Base-by-base conservation (phyloP, 2,888 invertebrate species). In the Brachypalpus laphriformis region DNA sequence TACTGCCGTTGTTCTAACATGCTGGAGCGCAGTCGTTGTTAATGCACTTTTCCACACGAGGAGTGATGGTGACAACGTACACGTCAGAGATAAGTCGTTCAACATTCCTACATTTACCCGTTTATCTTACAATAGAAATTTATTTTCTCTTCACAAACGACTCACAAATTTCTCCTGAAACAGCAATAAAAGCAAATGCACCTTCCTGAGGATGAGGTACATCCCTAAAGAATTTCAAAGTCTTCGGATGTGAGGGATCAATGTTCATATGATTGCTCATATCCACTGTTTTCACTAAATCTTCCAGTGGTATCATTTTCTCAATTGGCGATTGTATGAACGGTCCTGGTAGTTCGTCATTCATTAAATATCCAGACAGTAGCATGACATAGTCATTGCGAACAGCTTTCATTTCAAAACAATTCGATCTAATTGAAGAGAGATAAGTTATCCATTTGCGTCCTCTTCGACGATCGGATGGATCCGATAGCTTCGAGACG, bases 351-450 rank as follows among this genome's bases (percentile, higher is more conserved):
- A 93, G 89, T 77, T 93, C 88, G 11, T 87, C 76, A 71, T 87
- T 87, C 6, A 74, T 3, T 16, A 93, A 88, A 88, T 93, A 87
- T 3, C 93, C 93, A 70, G 93, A 87, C 1, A 94, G 88, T 1
- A 93, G 92, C 91, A 93, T 93, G 87, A 93, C 93, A 87, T 94
- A 94, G 88, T 94, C 93, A 87, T 94, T 94, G 16, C 93, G 89
- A n/a, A 93, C 90, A 1, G 92, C 93, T 87, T 93, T 93, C 92
- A 93, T 93, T 42, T 91, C 90, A 0, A 92, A 91, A 87, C 94
- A 85, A 0, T 49, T 87, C 0, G 88, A 91, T 16, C 91, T 90
- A 22, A 93, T 91, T 4, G 92, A 91, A 51, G 93, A 93, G 3
- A 94, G 89, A n/a, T 91, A 91, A 88, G 93, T 93, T 28, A 93